Conservation (phyloP, 2,888 invertebrate genomes). For the Ferrisia virgata region DNA sequence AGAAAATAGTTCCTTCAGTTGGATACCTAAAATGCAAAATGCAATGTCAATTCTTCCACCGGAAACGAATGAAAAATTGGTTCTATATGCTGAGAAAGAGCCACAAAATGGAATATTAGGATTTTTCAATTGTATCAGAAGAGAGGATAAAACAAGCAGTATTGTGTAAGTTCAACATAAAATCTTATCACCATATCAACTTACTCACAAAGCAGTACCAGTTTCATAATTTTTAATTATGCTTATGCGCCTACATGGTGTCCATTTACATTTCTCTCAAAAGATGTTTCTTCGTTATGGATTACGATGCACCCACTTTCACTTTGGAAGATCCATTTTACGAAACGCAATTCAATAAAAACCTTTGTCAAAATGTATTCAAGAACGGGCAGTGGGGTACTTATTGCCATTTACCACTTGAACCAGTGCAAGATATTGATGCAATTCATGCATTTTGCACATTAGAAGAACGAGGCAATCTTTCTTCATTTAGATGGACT, state of each 20-base stretch:
- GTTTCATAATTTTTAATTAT: neutral
- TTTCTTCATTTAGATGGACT: constrained; percentile 64
- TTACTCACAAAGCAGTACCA: too few relatives aligned
- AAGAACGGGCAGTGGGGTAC: constrained; percentile 70
- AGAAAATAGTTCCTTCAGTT: constrained; percentile 55
- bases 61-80: constrained; percentile 57
- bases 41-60: constrained; percentile 53
- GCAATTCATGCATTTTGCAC: constrained; percentile 73
- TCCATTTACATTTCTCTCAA: neutral
- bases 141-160: constrained; percentile 59
- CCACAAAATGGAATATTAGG: constrained; percentile 77
- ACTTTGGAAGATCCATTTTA: constrained; percentile 65
- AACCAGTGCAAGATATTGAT: constrained; percentile 55
- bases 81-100: constrained; percentile 67
- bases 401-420: constrained; percentile 73
- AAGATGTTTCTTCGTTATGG: constrained; percentile 62
- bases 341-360: constrained; percentile 64
- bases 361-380: constrained; percentile 76
- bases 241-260: too few relatives aligned
- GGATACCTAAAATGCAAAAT: constrained; percentile 57
- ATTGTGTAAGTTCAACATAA: too few relatives aligned
- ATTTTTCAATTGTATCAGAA: constrained; percentile 77
- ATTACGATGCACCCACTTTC: constrained; percentile 63
- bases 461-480: constrained; percentile 74
- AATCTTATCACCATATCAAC: too few relatives aligned